Conservation (phyloP, 2,113 vertebrate genomes). For the Macaca nemestrina region DNA sequence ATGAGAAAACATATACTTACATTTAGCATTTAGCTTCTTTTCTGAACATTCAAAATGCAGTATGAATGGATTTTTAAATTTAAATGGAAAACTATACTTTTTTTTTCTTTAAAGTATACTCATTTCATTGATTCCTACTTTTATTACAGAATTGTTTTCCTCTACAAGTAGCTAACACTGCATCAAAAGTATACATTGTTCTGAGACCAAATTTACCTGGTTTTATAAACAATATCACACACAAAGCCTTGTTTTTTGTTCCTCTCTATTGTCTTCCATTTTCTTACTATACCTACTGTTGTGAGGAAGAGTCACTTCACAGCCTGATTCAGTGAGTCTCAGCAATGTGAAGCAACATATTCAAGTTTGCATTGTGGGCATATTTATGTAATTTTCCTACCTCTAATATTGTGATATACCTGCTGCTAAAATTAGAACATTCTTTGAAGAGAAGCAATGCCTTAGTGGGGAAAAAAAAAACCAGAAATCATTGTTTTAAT, state of each 20-base stretch:
- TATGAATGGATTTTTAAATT: slow-evolving; percentile 27
- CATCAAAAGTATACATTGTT: background rate
- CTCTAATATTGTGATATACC: slow-evolving; percentile 49
- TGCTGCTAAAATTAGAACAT: slow-evolving; percentile 60
- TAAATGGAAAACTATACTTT: background rate
- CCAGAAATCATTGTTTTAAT: slow-evolving; percentile 16
- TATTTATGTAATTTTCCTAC: slow-evolving; percentile 42
- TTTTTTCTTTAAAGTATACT: slow-evolving; percentile 47
- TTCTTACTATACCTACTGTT: slow-evolving; percentile 41
- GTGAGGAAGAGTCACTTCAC: slow-evolving; percentile 33
- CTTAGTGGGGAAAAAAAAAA: background rate
- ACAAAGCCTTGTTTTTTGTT: background rate
- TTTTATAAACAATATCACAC: background rate
- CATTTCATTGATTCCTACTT: slow-evolving; percentile 15
- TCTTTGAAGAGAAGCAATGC: slow-evolving; percentile 41
- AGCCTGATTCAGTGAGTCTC: slow-evolving; percentile 39
- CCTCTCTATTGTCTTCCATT: background rate
- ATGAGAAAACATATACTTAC: slow-evolving; percentile 8
- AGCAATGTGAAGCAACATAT: slow-evolving; percentile 25
- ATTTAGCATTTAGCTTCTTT: slow-evolving; percentile 11
- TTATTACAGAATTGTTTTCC: slow-evolving; percentile 48
- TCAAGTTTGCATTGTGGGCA: background rate
- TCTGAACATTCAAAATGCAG: slow-evolving; percentile 24
- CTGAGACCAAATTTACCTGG: background rate
- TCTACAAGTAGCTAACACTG: background rate